Evolutionary conservation across 2,888 invertebrate species (phyloP).

Genomic region (Tromatobia lineatoria): DNA sequence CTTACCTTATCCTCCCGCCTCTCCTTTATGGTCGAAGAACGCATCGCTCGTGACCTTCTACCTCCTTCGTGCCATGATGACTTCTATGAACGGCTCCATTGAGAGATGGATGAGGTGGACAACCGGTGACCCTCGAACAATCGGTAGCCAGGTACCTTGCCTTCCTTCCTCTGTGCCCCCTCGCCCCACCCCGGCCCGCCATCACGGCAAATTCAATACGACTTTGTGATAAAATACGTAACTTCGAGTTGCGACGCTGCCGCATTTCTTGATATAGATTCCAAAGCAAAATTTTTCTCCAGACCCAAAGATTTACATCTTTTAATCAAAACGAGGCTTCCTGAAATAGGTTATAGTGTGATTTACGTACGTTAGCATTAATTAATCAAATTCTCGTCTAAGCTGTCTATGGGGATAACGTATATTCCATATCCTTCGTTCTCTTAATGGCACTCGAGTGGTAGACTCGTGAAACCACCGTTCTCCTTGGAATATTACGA

Average conservation of each 20-base stretch:
- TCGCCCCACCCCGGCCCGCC: no score
- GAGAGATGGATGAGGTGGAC: no score
- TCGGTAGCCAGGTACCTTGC: no score
- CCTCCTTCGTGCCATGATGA: no score
- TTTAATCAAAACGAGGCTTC: conserved; percentile 2
- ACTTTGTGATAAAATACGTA: not conserved
- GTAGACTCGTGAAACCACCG: conserved; percentile 52
- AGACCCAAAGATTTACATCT: not conserved
- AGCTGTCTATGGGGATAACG: not conserved
- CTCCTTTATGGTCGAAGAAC: no score
- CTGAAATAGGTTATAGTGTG: not conserved
- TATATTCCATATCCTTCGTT: conserved; percentile 46
- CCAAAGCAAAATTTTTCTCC: not conserved
- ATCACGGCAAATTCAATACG: no score
- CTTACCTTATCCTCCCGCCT: no score
- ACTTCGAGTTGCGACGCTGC: no score
- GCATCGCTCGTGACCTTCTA: no score
- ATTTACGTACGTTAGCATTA: conserved; percentile 18
- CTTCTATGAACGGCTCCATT: no score
- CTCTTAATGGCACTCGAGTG: conserved; percentile 30
- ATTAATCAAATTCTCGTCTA: conserved; percentile 34
- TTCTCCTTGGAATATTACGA: conserved; percentile 16
- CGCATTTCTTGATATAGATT: not conserved
- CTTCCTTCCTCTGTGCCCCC: no score
- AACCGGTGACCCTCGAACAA: no score